These are phyloP conservation scores for Zoanthus gigantus DNA, from an alignment of 92 coral and sea anemone genomes.

Conservation along the genomic window DNA sequence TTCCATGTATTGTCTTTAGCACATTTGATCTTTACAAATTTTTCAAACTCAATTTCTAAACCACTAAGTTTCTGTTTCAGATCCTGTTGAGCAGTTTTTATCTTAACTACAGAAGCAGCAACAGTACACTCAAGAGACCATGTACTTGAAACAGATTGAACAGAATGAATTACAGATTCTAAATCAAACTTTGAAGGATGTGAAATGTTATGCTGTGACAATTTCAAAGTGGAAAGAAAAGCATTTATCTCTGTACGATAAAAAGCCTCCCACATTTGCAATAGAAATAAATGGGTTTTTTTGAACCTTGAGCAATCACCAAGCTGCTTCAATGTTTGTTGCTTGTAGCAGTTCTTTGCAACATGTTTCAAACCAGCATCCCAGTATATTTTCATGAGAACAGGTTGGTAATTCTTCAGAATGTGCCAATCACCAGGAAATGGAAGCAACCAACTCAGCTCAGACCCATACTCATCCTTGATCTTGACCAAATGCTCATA, in stretches of 20 bases:
- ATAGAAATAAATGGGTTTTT: background rate
- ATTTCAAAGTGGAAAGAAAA: background rate
- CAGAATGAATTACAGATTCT: conserved; percentile 2
- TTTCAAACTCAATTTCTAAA: background rate
- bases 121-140: background rate
- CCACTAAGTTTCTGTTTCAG: background rate
- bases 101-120: background rate
- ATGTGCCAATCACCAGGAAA: conserved; percentile 36
- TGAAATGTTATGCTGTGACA: background rate
- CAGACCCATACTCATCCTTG: conserved; percentile 4
- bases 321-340: background rate
- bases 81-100: conserved; percentile 7
- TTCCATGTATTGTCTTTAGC: conserved; percentile 9
- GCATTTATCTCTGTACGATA: conserved; percentile 1
- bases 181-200: background rate
- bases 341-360: conserved; percentile 12
- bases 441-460: conserved; percentile 23
- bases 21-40: background rate
- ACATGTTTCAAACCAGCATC: conserved; percentile 27
- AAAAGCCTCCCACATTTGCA: conserved; percentile 18
- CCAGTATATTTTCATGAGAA: conserved; percentile 13
- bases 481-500: conserved; percentile 24
- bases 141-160: background rate
- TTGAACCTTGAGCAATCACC: background rate
- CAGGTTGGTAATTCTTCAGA: conserved; percentile 19